A percentile compares a stretch with the other conserved stretches of the same genome.
These are phyloP conservation scores for Bubo bubo DNA, from an alignment of 2,113 vertebrate genomes.

Conservation along the genomic window DNA sequence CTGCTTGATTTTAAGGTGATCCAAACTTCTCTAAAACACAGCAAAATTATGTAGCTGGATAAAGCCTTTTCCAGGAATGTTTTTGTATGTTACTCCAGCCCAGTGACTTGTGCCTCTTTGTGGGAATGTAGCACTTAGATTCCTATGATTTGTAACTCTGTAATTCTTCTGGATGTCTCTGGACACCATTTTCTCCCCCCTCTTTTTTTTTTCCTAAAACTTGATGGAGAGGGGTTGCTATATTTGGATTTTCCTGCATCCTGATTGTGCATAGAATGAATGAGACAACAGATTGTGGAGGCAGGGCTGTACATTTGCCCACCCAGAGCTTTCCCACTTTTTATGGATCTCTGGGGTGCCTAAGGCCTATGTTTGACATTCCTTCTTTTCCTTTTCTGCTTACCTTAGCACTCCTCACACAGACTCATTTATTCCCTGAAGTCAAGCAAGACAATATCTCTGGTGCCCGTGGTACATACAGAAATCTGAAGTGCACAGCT, in stretches of 20 bases:
- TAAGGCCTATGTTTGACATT: neutral
- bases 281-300: neutral
- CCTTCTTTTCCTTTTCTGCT: neutral
- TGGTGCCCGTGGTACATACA: neutral
- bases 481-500: neutral
- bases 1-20: neutral
- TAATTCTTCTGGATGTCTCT: neutral
- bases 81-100: neutral
- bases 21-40: neutral
- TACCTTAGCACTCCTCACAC: neutral
- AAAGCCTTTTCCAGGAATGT: neutral
- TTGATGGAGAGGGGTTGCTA: neutral
- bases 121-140: neutral
- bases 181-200: neutral
- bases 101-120: neutral
- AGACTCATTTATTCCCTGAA: neutral
- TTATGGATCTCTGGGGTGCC: neutral
- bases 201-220: rapidly evolving
- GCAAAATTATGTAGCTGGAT: neutral
- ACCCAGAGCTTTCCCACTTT: neutral
- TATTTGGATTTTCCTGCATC: neutral
- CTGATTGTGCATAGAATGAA: neutral
- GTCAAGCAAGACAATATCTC: neutral
- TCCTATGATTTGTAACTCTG: neutral
- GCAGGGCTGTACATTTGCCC: neutral